Base-by-base conservation (phyloP, 2,888 invertebrate genomes). In the Cephus rjabovi region DNA sequence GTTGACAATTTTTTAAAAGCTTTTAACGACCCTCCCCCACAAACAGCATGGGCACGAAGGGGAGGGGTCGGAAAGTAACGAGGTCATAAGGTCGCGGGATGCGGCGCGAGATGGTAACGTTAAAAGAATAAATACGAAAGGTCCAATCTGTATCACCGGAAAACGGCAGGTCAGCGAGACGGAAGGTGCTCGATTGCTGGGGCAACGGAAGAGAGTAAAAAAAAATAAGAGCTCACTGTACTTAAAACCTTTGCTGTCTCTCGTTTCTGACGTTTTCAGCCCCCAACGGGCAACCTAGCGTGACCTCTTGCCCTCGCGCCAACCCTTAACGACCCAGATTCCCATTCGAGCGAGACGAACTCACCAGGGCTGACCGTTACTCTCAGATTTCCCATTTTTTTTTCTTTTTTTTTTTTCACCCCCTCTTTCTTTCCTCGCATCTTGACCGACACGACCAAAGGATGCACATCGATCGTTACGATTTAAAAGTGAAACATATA, bases 121-220 rank as follows among this genome's bases (percentile, higher is more conserved):
- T 23, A 23, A 23, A 15, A 56, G 15, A 56, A 56, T 56, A 56
- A 56, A 56, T 56, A 56, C 23, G 56, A 23, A 56, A 56, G 23
- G 56, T 23, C 56, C 56, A 56, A 56, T 56, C 56, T 56, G 56
- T 56, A 56, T 56, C 56, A 9, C 56, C 56, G 56, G 56, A 56
- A 56, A 56, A 23, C 56, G 86, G 84, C 86, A 85, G 87, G 89
- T 88, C 87, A 88, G 85, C 87, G 85, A 88, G 86, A 89, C 86
- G 87, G 87, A 89, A 87, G 87, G 85, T 87, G 87, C 88, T 87
- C 87, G 87, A 88, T 89, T 89, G 88, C 89, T 88, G 87, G 86
- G 86, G 88, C 12, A 69, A 35, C 23, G 71, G 31, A 34, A 68
- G 56, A 35, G 15, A n/a, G 9, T 6, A 37, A 73, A 30, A 34